Percentiles rank a stretch among this genome's conserved stretches.
Evolutionary conservation across 2,888 invertebrate genomes (phyloP).

Genomic region (Atethmia centrago): DNA sequence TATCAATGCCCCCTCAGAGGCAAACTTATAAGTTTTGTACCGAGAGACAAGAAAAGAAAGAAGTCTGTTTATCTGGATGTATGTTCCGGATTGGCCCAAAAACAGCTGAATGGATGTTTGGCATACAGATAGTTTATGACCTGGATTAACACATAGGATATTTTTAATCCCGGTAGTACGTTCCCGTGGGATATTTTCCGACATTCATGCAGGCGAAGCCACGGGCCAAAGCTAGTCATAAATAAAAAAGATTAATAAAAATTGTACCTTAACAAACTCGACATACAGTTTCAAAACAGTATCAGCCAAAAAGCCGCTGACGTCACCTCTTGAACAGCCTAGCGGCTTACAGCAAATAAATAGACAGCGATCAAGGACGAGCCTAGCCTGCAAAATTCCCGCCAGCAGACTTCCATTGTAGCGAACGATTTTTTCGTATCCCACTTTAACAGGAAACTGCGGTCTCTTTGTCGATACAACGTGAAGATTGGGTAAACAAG

Average conservation of each 20-base stretch:
- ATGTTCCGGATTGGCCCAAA: too few species aligned
- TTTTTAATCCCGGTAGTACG: too few species aligned
- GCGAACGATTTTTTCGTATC: background rate
- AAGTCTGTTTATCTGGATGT: too few species aligned
- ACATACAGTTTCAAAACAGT: background rate
- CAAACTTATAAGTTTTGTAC: too few species aligned
- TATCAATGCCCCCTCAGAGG: too few species aligned
- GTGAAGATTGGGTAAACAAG: background rate
- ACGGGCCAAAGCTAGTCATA: background rate
- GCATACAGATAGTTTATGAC: too few species aligned
- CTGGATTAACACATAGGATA: too few species aligned
- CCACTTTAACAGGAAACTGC: background rate
- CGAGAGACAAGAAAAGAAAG: too few species aligned
- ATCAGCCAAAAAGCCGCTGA: background rate
- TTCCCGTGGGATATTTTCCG: too few species aligned
- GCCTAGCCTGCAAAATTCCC: conserved; percentile 20
- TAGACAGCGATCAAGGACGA: conserved; percentile 7
- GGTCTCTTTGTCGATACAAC: background rate
- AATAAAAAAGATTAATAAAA: too few species aligned
- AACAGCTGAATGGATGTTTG: too few species aligned
- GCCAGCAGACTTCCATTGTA: conserved; percentile 1
- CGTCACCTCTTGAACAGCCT: conserved; percentile 2
- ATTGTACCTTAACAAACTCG: background rate
- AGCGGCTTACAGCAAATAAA: conserved; percentile 10
- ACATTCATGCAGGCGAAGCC: background rate